A percentile compares a stretch with the other conserved stretches of the same genome.
Evolutionary conservation across 2,797 vertebrate genomes (phyloP).

Genomic region (Chromobotia macracanthus): DNA sequence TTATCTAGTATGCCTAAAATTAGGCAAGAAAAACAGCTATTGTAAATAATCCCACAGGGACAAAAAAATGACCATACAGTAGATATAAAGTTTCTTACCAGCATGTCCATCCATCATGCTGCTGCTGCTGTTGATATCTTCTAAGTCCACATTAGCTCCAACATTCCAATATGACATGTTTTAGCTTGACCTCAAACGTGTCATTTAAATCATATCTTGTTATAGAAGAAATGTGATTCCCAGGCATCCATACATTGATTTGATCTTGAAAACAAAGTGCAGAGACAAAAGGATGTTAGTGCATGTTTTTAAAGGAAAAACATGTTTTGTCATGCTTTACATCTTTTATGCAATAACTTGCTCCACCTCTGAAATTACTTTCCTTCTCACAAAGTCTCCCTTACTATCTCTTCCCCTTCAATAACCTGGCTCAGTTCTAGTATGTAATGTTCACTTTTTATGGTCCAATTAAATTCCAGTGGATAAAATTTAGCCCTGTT

Average conservation of each 20-base stretch:
- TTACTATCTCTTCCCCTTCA: too few species aligned
- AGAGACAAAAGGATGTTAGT: too few species aligned
- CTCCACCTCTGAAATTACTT: too few species aligned
- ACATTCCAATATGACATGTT: constrained; percentile 92
- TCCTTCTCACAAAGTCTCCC: neutral
- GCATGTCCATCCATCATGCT: constrained; percentile 74
- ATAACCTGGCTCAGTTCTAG: too few species aligned
- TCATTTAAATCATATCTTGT: neutral
- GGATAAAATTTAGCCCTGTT: too few species aligned
- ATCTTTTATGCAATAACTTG: too few species aligned
- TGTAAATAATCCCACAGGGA: neutral
- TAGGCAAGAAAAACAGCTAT: too few species aligned
- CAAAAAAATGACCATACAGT: neutral
- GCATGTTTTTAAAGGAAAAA: too few species aligned
- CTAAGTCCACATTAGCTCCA: constrained; percentile 75
- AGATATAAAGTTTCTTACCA: constrained; percentile 72
- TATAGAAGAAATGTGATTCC: neutral
- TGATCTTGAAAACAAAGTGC: constrained; percentile 1
- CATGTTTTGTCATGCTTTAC: too few species aligned
- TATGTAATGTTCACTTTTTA: too few species aligned
- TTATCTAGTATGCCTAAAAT: neutral
- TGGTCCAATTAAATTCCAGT: too few species aligned
- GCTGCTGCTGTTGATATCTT: constrained; percentile 64
- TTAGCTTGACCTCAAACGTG: constrained; percentile 1
- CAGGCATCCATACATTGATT: neutral